Evolutionary conservation across 2,797 vertebrate genomes (phyloP).

Genomic region (Leptatherina wallacei): DNA sequence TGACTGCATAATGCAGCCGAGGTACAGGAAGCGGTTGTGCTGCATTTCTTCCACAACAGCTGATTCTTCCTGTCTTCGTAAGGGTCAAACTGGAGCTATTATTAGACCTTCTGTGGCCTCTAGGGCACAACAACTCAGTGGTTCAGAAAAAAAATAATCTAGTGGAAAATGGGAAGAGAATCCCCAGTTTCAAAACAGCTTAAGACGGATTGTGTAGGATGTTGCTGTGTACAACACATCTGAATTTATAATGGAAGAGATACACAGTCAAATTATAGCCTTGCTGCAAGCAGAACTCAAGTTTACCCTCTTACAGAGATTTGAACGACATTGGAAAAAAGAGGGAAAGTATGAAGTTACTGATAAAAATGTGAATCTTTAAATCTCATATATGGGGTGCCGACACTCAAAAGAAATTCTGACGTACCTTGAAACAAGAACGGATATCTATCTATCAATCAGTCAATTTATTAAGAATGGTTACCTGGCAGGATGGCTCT

Average conservation of each 20-base stretch:
- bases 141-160: slow-evolving; percentile 8
- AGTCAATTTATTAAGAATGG: background rate
- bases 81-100: slow-evolving; percentile 23
- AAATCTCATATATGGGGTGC: too few species aligned
- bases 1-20: slow-evolving; percentile 9
- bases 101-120: background rate
- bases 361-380: too few species aligned
- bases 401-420: too few species aligned
- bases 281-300: background rate
- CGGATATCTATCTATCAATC: too few species aligned
- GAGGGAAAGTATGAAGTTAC: background rate
- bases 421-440: too few species aligned
- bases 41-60: slow-evolving; percentile 25
- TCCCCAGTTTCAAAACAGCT: background rate
- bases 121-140: background rate
- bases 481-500: slow-evolving; percentile 89
- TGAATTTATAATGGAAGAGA: background rate
- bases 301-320: background rate
- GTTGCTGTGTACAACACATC: too few species aligned
- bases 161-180: background rate
- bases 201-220: background rate
- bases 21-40: slow-evolving; percentile 17
- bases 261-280: background rate
- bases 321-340: background rate
- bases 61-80: background rate